Conservation (phyloP, 2,797 vertebrate genomes). For the Schizopygopsis pylzovi region DNA sequence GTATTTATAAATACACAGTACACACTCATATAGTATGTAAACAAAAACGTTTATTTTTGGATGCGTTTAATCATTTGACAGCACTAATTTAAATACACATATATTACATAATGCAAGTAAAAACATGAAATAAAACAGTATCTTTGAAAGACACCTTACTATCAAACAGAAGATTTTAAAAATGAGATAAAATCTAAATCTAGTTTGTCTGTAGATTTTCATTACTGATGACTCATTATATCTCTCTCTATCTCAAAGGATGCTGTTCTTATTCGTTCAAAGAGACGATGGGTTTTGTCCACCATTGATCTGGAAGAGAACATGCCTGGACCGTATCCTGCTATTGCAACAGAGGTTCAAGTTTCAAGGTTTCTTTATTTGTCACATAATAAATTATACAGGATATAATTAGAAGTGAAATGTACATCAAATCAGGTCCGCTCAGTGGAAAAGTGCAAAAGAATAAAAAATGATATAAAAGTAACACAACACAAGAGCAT, state of each 20-base stretch:
- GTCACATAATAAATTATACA: no score
- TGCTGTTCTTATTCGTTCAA: slow-evolving; percentile 70
- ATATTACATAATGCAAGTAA: not conserved
- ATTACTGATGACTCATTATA: not conserved
- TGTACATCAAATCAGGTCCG: no score
- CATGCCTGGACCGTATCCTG: slow-evolving; percentile 75
- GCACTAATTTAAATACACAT: not conserved
- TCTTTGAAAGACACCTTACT: not conserved
- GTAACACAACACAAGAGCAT: no score
- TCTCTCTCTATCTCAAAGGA: slow-evolving; percentile 66
- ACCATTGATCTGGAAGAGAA: slow-evolving; percentile 83
- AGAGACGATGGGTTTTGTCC: slow-evolving; percentile 86
- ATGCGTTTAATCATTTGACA: no score
- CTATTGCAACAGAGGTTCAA: slow-evolving; percentile 68
- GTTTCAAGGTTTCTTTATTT: no score
- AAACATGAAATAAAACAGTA: not conserved
- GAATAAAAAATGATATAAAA: no score
- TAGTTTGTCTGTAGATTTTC: not conserved
- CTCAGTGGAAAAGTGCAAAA: no score
- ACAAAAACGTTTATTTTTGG: no score
- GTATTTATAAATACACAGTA: no score
- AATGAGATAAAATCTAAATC: not conserved
- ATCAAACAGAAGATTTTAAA: not conserved
- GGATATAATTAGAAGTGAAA: no score
- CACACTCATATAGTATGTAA: no score